Percentiles rank a stretch among this genome's conserved stretches.
Evolutionary conservation across 2,113 vertebrate species (phyloP).

Genomic region (Neotoma lepida): DNA sequence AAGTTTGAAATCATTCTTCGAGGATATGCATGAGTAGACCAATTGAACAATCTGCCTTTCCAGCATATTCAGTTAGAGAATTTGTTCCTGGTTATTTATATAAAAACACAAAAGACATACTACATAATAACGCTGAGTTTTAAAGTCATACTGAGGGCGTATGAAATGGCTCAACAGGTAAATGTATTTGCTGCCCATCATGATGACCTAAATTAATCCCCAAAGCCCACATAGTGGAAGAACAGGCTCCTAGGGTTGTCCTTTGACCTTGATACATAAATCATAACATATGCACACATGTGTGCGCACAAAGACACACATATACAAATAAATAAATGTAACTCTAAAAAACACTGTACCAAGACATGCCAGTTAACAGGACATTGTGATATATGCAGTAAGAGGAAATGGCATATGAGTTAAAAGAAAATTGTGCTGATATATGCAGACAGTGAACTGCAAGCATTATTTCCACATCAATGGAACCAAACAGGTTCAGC

Average conservation of each 20-base stretch:
- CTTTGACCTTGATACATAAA: not conserved
- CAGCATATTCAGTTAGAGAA: not conserved
- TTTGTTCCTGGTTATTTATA: not conserved
- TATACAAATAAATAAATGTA: not conserved
- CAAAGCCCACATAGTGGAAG: not conserved
- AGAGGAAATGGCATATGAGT: not conserved
- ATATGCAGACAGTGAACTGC: not conserved
- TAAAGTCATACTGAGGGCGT: not conserved
- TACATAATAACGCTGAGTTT: not conserved
- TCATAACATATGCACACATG: not conserved
- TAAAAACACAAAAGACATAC: not conserved
- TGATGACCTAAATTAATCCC: not conserved
- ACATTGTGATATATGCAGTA: not conserved
- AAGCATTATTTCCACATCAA: not conserved
- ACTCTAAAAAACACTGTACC: not conserved
- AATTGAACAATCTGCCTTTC: not conserved
- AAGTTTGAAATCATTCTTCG: slow-evolving; percentile 28
- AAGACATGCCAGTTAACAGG: not conserved
- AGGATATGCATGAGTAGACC: not conserved
- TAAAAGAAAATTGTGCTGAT: not conserved
- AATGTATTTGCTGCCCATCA: not conserved
- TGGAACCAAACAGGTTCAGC: not conserved
- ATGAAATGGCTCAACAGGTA: not conserved
- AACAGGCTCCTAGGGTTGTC: not conserved
- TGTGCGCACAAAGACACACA: not conserved